A percentile compares a stretch with the other conserved stretches of the same genome.
These are phyloP conservation scores for Drosophila vallismaia DNA, from an alignment of 2,888 invertebrate genomes.

Conservation along the genomic window DNA sequence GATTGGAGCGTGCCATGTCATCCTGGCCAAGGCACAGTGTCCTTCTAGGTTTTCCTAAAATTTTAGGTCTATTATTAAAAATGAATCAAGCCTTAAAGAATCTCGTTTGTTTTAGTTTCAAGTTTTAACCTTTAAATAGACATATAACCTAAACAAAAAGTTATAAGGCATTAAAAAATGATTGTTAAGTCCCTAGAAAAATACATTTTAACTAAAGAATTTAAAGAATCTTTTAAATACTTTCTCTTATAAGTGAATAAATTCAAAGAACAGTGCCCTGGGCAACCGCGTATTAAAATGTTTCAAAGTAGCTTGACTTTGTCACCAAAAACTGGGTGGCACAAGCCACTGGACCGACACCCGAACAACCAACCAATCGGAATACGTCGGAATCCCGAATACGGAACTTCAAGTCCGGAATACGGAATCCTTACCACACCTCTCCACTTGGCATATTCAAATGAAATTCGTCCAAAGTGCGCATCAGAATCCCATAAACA, in stretches of 20 bases:
- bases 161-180: too few relatives aligned
- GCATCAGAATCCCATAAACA: constrained; percentile 56
- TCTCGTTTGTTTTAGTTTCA: too few relatives aligned
- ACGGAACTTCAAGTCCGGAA: constrained; percentile 7
- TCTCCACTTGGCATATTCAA: constrained; percentile 44
- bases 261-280: constrained; percentile 5
- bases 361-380: not conserved
- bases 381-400: not conserved
- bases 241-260: not conserved
- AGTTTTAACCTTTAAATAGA: too few relatives aligned
- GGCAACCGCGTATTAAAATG: constrained; percentile 38
- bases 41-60: not conserved
- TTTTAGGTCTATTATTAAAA: not conserved
- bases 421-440: not conserved
- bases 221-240: too few relatives aligned
- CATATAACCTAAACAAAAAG: too few relatives aligned
- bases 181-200: too few relatives aligned
- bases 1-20: constrained; percentile 22
- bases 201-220: too few relatives aligned
- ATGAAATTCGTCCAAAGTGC: constrained; percentile 69
- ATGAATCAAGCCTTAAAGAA: too few relatives aligned
- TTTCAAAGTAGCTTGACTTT: constrained; percentile 49
- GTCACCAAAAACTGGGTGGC: constrained; percentile 35
- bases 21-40: constrained; percentile 2
- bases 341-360: constrained; percentile 9